Evolutionary conservation across 2,113 vertebrate species (phyloP).

Genomic region (Laticauda colubrina): DNA sequence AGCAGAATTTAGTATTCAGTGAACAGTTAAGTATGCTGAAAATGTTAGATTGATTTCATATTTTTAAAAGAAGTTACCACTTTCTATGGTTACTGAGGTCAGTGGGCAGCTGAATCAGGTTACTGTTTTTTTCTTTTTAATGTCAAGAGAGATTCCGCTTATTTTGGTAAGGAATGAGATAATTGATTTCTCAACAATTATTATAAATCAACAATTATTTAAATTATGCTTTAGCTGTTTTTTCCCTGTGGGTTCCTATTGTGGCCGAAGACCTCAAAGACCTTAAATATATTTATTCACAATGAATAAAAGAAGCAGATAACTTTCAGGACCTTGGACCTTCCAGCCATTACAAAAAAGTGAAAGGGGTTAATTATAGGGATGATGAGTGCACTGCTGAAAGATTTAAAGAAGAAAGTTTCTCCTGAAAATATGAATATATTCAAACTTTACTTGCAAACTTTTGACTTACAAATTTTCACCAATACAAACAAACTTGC

Average conservation of each 20-base stretch:
- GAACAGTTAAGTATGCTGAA: background rate
- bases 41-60: conserved; percentile 9
- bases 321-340: background rate
- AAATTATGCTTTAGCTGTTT: background rate
- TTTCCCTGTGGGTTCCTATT: background rate
- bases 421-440: background rate
- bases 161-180: background rate
- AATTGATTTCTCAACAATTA: background rate
- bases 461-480: background rate
- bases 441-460: background rate
- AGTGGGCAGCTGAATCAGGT: background rate
- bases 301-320: background rate
- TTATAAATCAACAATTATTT: background rate
- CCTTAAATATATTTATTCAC: background rate
- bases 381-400: background rate
- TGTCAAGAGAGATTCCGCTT: background rate
- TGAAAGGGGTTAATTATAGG: background rate
- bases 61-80: background rate
- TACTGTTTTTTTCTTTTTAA: background rate
- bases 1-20: background rate
- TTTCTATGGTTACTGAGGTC: background rate
- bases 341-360: background rate
- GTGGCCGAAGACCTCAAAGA: background rate
- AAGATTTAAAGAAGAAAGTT: background rate
- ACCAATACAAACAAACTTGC: background rate